phyloP scores from a whole-genome alignment of 2,888 invertebrate genomes.

The Alloscopus bannaensis region DNA sequence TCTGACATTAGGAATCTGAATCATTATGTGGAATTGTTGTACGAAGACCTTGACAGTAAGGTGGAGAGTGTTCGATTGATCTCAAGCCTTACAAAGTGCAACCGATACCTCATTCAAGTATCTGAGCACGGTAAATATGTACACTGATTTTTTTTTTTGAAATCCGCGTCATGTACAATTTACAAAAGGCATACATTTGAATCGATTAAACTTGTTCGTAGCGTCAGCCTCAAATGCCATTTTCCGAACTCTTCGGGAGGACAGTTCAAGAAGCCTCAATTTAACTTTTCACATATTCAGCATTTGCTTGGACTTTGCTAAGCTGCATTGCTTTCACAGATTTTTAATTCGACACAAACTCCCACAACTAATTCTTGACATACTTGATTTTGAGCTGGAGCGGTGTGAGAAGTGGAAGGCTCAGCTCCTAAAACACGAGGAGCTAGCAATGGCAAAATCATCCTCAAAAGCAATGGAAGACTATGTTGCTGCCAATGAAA shows the following conservation, averaged over 20 bases:
- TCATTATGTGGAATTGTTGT: slow-evolving; percentile 65
- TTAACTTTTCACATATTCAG: slow-evolving; percentile 55
- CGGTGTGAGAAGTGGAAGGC: slow-evolving; percentile 65
- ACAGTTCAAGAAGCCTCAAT: slow-evolving; percentile 43
- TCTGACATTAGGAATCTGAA: slow-evolving; percentile 58
- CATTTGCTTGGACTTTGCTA: slow-evolving; percentile 60
- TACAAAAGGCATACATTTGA: not conserved
- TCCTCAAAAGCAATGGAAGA: slow-evolving; percentile 25
- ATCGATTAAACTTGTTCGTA: slow-evolving; percentile 9
- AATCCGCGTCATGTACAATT: not conserved
- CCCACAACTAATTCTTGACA: slow-evolving; percentile 39
- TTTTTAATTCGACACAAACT: slow-evolving; percentile 57
- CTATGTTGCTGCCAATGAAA: slow-evolving; percentile 23
- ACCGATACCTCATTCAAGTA: slow-evolving; percentile 47
- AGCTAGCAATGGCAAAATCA: slow-evolving; percentile 6
- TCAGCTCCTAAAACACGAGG: slow-evolving; percentile 46
- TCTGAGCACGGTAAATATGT: slow-evolving; percentile 57
- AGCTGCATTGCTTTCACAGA: slow-evolving; percentile 57
- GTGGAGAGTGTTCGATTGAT: slow-evolving; percentile 48
- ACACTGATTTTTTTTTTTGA: not conserved
- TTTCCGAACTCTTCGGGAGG: slow-evolving; percentile 64
- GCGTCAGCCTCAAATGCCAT: slow-evolving; percentile 66
- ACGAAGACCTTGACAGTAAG: slow-evolving; percentile 61
- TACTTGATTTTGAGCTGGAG: slow-evolving; percentile 59
- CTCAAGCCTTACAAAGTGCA: slow-evolving; percentile 48